A percentile compares a stretch with the other conserved stretches of the same genome.
These are phyloP conservation scores for Drepana falcataria DNA, from an alignment of 2,888 invertebrate species.

Conservation along the genomic window DNA sequence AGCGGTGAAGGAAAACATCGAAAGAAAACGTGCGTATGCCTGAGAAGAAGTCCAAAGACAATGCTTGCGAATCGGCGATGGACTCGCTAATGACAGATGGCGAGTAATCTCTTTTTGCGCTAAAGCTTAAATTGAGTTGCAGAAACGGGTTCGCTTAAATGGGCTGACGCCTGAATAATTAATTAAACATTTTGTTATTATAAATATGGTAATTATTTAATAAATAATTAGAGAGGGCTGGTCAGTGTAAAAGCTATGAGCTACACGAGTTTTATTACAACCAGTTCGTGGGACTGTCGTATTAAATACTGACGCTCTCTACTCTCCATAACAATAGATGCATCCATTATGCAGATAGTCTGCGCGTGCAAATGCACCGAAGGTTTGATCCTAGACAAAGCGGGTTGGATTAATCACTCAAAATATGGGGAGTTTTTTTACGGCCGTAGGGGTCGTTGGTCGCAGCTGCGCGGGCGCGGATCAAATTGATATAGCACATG, in stretches of 20 bases:
- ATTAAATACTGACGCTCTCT: slow-evolving; percentile 12
- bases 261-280: slow-evolving; percentile 10
- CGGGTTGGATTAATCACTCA: slow-evolving; percentile 61
- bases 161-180: no score
- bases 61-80: no score
- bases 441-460: slow-evolving; percentile 51
- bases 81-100: no score
- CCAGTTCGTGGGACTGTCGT: slow-evolving; percentile 36
- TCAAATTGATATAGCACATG: slow-evolving; percentile 68
- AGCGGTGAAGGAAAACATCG: no score
- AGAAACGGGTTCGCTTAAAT: no score
- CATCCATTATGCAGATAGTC: slow-evolving; percentile 55
- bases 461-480: slow-evolving; percentile 71
- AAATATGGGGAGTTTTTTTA: slow-evolving; percentile 62
- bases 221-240: neutral
- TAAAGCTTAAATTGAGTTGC: no score
- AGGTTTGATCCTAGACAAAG: slow-evolving; percentile 62
- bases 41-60: no score
- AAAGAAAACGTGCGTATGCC: no score
- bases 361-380: slow-evolving; percentile 52
- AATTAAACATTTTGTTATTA: no score
- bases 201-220: no score
- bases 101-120: no score
- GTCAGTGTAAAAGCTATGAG: neutral
- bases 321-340: slow-evolving; percentile 40